Evolutionary conservation across 2,113 vertebrate species (phyloP), one percentile per base, ranked within the genome.

Genomic region (Engraulis encrasicolus): DNA sequence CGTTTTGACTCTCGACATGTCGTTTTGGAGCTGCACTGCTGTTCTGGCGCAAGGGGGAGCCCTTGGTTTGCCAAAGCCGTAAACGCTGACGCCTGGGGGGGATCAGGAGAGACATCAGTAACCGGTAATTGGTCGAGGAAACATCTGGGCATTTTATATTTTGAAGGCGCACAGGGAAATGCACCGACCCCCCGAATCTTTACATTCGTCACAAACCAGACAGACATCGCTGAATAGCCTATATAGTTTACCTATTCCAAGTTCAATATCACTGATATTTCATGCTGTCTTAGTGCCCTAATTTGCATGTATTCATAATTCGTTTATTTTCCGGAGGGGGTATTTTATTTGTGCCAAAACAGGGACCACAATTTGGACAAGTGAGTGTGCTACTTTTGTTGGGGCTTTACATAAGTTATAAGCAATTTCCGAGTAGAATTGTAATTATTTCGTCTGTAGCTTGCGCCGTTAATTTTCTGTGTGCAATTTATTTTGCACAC

Each of bases 61-160:
- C 11, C 66, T 34, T 74, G 66, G 9, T 34, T 34, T 31, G 23
- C 27, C 61, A 71, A 34, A 71, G 61, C 0, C 1, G 20, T 6
- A 34, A 74, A 12, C 31, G 31, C 31, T 15, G 66, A 15, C 40
- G 9, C 40, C 40, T n/a, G n/a, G n/a, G 40, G 40, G 40, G 9
- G 40, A 34, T 31, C 31, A 19, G 9, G 15, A 27, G 34, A 23
- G 1, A 31, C 61, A 3, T 74, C 31, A 34, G 23, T 1, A 31
- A 14, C 11, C 66, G 27, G 66, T 31, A 36, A 74, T 74, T 74
- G 18, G 66, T 34, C 31, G 66, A 74, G 66, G 66, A 15, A 74
- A 74, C 66, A 36, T 74, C 61, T 71, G 61, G 61, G 23, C 2
- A 31, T 74, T 74, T 74, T 71, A 71, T 71, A 71, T 71, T 71